Percentiles rank a stretch among this genome's conserved stretches.
Conservation (phyloP, 2,888 invertebrate genomes). For the Pandemis heparana region DNA sequence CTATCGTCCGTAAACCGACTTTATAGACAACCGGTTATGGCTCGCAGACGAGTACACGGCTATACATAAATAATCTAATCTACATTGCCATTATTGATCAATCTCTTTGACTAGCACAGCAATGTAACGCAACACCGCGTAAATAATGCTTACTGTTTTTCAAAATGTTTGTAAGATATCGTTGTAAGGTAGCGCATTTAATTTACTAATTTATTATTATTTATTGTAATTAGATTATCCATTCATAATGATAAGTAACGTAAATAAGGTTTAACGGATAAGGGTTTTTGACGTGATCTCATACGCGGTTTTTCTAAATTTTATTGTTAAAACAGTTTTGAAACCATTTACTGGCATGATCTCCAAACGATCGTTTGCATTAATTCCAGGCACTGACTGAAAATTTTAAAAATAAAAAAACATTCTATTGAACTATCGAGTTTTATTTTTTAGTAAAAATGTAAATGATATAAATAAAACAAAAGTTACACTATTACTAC, state of each 20-base stretch:
- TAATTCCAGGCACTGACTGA: conserved; percentile 4
- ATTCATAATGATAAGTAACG: conserved; percentile 26
- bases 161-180: conserved; percentile 5
- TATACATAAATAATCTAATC: too few species aligned
- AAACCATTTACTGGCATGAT: conserved; percentile 15
- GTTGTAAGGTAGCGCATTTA: conserved; percentile 30
- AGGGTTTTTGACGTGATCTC: conserved; percentile 47
- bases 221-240: conserved; percentile 49
- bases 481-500: conserved; percentile 27
- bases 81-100: background rate
- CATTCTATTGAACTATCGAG: background rate
- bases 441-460: conserved; percentile 36
- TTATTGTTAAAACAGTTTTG: conserved; percentile 19
- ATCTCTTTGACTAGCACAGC: background rate
- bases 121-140: background rate
- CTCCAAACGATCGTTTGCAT: conserved; percentile 16
- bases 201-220: conserved; percentile 42
- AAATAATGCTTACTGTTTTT: background rate
- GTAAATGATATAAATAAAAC: conserved; percentile 38
- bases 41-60: too few species aligned
- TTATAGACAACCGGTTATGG: too few species aligned
- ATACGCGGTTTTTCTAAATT: conserved; percentile 36
- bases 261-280: background rate
- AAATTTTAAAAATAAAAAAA: conserved; percentile 9
- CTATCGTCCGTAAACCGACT: too few species aligned